Percentiles rank a stretch among this genome's conserved stretches.
phyloP scores from a whole-genome alignment of 2,113 vertebrate genomes.

The Parus major region DNA sequence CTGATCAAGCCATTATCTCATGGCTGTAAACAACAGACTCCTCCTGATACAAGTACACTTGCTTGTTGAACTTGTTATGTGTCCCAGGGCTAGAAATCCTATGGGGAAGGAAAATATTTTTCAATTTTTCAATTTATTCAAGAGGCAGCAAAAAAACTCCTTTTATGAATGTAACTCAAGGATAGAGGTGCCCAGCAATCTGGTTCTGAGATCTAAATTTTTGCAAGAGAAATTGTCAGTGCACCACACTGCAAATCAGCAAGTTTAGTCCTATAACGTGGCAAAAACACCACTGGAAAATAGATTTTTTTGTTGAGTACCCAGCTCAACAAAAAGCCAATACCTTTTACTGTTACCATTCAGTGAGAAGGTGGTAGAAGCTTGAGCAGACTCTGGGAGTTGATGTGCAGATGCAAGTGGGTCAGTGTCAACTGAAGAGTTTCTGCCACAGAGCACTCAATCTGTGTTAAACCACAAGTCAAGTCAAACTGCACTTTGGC shows the following conservation, averaged over 20 bases:
- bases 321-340: neutral
- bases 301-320: neutral
- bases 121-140: neutral
- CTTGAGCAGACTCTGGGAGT: neutral
- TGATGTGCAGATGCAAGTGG: neutral
- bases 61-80: neutral
- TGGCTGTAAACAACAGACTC: neutral
- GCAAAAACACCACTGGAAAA: neutral
- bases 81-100: neutral
- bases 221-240: neutral
- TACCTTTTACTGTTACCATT: neutral
- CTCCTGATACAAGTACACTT: accelerated
- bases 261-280: accelerated
- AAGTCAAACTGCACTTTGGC: neutral
- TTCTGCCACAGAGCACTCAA: neutral
- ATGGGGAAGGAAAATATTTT: neutral
- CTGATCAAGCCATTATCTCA: neutral
- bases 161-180: neutral
- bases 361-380: neutral
- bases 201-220: neutral
- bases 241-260: accelerated
- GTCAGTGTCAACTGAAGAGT: neutral
- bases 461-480: no score
- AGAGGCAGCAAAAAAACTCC: neutral
- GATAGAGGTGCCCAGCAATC: accelerated